These are phyloP conservation scores for Lepus oiostolus DNA, from an alignment of 2,797 vertebrate genomes.

Conservation along the genomic window DNA sequence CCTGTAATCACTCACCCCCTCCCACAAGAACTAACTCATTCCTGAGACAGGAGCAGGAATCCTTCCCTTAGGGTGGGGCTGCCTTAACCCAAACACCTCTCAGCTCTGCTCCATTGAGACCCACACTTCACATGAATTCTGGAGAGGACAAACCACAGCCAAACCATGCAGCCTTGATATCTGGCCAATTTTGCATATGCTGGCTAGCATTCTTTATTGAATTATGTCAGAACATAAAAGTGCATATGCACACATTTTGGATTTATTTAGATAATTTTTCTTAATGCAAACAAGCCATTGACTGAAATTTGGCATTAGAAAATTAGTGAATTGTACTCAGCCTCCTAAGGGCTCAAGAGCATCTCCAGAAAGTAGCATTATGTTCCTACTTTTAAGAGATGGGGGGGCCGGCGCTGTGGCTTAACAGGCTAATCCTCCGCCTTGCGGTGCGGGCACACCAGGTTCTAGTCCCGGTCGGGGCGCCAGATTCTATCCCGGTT, in stretches of 20 bases:
- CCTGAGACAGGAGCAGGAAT: too few relatives aligned
- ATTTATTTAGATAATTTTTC: conserved; percentile 1
- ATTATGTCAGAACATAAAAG: conserved; percentile 5
- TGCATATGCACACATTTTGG: background rate
- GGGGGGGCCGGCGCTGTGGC: background rate
- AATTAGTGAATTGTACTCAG: background rate
- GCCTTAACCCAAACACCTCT: too few relatives aligned
- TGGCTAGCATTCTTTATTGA: conserved; percentile 19
- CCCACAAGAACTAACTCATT: too few relatives aligned
- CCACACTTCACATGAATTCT: too few relatives aligned
- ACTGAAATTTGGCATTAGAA: conserved; percentile 45
- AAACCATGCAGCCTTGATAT: background rate
- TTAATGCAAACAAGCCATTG: background rate
- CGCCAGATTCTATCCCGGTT: too few relatives aligned
- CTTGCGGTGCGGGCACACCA: too few relatives aligned
- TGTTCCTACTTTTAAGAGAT: background rate
- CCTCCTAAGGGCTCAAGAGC: background rate
- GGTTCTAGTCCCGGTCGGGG: too few relatives aligned
- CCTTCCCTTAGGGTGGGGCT: too few relatives aligned
- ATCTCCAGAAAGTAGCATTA: conserved; percentile 47
- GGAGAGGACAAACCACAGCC: too few relatives aligned
- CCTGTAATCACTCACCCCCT: too few relatives aligned
- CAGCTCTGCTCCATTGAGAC: too few relatives aligned
- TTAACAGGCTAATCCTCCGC: too few relatives aligned
- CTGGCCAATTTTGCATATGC: background rate